phyloP scores from a whole-genome alignment of 2,888 invertebrate genomes.

The Macrosoma leucophasiata region DNA sequence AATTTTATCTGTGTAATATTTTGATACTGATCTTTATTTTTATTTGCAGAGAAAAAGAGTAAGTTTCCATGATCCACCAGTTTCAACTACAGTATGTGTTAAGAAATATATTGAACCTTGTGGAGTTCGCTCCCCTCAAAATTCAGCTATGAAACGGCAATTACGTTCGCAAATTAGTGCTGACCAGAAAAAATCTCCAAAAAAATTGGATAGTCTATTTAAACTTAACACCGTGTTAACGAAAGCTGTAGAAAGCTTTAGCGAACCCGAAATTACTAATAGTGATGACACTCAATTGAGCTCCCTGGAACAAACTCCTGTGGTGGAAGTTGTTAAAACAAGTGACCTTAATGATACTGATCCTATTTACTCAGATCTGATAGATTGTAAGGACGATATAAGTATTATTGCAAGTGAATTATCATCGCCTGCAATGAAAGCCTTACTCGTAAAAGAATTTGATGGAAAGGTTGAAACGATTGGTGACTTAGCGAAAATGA shows the following conservation, averaged over 20 bases:
- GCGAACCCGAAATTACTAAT: conserved; percentile 27
- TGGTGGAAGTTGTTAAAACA: conserved; percentile 48
- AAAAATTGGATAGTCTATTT: conserved; percentile 51
- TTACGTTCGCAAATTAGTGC: conserved; percentile 30
- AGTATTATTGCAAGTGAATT: conserved; percentile 62
- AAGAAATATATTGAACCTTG: conserved; percentile 62
- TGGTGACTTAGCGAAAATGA: conserved; percentile 77
- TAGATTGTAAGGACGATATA: conserved; percentile 68
- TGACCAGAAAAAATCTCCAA: conserved; percentile 41
- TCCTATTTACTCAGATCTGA: conserved; percentile 72
- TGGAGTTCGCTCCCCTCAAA: conserved; percentile 51
- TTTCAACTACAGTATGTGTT: conserved; percentile 75
- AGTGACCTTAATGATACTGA: conserved; percentile 60
- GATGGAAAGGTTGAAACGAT: conserved; percentile 70
- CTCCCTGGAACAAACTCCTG: conserved; percentile 55
- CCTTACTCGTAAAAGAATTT: conserved; percentile 64
- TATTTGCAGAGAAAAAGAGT: conserved; percentile 82
- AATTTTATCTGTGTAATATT: conserved; percentile 25
- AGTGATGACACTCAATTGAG: conserved; percentile 44
- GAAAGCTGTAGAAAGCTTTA: conserved; percentile 55
- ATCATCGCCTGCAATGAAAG: conserved; percentile 71
- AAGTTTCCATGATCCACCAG: conserved; percentile 87
- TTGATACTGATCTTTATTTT: conserved; percentile 31
- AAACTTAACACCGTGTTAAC: conserved; percentile 50
- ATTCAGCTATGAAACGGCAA: conserved; percentile 44